Base-by-base conservation (phyloP, 2,113 vertebrate genomes). In the Acinonyx jubatus region DNA sequence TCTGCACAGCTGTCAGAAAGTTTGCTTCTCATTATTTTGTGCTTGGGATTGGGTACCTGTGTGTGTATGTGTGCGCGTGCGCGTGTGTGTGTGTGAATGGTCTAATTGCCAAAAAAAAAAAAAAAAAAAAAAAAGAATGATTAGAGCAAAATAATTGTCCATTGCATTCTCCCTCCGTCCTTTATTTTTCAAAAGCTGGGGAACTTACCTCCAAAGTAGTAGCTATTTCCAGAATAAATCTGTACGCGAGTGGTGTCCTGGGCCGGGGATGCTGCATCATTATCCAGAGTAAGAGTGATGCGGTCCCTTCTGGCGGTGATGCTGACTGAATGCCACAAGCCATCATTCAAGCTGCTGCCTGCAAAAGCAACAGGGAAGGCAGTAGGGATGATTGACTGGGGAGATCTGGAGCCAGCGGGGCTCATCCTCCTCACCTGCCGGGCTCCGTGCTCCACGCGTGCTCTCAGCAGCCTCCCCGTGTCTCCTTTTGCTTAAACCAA, bases 301-400 rank as follows among this genome's bases (percentile, higher is more conserved):
- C 99, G 99, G 41, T 99, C 99, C 87, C 99, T 99, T 96, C 99
- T 99, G n/a, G 99, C 98, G 6, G 98, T 99, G 91, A 99, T 99
- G 97, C 98, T 99, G 82, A 99, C 99, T 0, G 99, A 98, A 98
- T 99, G 99, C 99, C 99, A 99, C 89, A 99, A 98, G 3, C 99
- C 99, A 6, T 99, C 99, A 0, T 99, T 99, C 92, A 99, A 99
- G 89, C 91, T 98, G 88, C 98, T 99, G 96, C 99, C 99, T 99
- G 94, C 79, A 96, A 97, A 89, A 95, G 10, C 96, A 33, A 83
- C 31, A 97, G 13, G 69, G 95, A 33, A 31, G 45, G 57, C 94
- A 95, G 5, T 50, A 71, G 48, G 33, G 29, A 41, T 89, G 92
- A 95, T 5, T 36, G 95, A 82, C 48, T 11, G 0, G 7, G 12